Percentiles rank a stretch among this genome's conserved stretches.
These are phyloP conservation scores for Dreissena polymorpha DNA, from an alignment of 1,140 invertebrate genomes.

Conservation along the genomic window DNA sequence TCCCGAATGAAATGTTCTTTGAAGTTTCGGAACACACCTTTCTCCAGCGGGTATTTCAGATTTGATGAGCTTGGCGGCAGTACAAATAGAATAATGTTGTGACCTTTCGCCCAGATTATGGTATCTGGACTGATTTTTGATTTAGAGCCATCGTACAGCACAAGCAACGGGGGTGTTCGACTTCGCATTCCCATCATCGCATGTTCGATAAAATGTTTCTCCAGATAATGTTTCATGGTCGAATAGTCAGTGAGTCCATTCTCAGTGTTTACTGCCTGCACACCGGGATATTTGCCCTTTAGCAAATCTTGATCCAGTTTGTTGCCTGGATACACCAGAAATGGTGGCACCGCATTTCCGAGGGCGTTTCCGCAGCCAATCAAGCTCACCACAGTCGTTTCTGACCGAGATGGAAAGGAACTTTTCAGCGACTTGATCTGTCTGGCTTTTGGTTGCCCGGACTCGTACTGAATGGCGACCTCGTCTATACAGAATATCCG, in stretches of 20 bases:
- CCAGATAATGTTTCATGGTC: conserved; percentile 45
- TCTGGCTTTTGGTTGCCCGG: conserved; percentile 42
- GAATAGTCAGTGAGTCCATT: conserved; percentile 49
- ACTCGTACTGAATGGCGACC: conserved; percentile 50
- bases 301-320: conserved; percentile 24
- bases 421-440: conserved; percentile 42
- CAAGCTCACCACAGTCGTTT: conserved; percentile 50
- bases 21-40: conserved; percentile 39
- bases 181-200: conserved; percentile 33
- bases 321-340: conserved; percentile 42
- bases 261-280: conserved; percentile 36
- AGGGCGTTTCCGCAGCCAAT: conserved; percentile 50
- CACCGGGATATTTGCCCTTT: conserved; percentile 51
- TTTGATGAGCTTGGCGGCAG: conserved; percentile 39
- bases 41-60: conserved; percentile 36
- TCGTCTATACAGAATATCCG: conserved; percentile 44
- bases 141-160: conserved; percentile 48
- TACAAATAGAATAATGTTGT: conserved; percentile 50
- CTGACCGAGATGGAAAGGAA: conserved; percentile 35
- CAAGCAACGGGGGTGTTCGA: conserved; percentile 38
- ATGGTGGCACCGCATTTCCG: conserved; percentile 37
- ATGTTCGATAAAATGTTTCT: conserved; percentile 43
- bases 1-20: conserved; percentile 47
- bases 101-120: conserved; percentile 42
- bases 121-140: conserved; percentile 50